Evolutionary conservation across 2,888 invertebrate genomes (phyloP).

Genomic region (Xanthia icteritia): DNA sequence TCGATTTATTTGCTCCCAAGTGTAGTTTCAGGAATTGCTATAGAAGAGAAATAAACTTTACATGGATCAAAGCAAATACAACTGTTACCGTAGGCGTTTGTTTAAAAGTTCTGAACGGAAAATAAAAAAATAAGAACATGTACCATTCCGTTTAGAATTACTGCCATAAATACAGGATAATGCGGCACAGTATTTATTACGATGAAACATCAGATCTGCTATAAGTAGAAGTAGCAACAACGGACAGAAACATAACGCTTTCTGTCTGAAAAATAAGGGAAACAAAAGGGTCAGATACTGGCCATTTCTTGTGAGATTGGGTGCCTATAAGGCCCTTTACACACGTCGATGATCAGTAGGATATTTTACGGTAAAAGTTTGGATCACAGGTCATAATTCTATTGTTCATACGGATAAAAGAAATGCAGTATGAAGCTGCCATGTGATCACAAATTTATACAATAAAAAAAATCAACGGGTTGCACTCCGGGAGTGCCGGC

Average conservation of each 20-base stretch:
- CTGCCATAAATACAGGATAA: not conserved
- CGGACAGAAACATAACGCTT: not conserved
- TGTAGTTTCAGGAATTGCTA: not conserved
- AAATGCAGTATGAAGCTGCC: not conserved
- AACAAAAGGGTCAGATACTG: constrained; percentile 20
- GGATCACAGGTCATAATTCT: not conserved
- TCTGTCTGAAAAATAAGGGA: constrained; percentile 8
- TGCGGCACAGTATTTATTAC: constrained; percentile 2
- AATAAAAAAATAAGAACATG: constrained; percentile 25
- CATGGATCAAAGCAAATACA: not conserved
- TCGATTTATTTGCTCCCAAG: too few relatives aligned
- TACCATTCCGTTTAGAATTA: constrained; percentile 13
- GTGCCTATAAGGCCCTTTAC: not conserved
- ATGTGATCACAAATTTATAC: not conserved
- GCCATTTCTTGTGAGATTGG: constrained; percentile 20
- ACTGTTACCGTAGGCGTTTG: not conserved
- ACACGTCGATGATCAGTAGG: not conserved
- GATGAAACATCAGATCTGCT: constrained; percentile 13
- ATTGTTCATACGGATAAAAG: not conserved
- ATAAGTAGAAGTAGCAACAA: not conserved
- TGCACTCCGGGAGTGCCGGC: too few relatives aligned
- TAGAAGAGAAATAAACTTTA: not conserved
- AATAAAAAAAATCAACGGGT: too few relatives aligned
- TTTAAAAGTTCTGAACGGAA: not conserved
- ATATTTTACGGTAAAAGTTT: not conserved